These are phyloP conservation scores for Delphinapterus leucas DNA, from an alignment of 2,113 vertebrate species.

Conservation along the genomic window DNA sequence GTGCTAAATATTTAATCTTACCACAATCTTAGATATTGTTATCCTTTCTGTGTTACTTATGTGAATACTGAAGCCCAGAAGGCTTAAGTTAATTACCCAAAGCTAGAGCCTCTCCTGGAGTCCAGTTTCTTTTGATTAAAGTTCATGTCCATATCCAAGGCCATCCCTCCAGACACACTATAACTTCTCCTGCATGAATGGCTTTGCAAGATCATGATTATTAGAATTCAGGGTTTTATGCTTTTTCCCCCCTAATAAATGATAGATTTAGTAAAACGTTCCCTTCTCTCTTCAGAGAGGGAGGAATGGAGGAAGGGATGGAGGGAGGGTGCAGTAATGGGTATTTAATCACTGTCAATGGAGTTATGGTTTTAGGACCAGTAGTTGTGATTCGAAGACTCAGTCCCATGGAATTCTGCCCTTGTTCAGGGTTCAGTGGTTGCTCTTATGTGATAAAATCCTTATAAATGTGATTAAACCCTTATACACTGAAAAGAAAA, in stretches of 20 bases:
- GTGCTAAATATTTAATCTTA: neutral
- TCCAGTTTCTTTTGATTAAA: neutral
- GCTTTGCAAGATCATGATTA: neutral
- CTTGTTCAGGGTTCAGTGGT: neutral
- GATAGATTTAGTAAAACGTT: neutral
- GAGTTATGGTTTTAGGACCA: neutral
- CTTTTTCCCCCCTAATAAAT: neutral
- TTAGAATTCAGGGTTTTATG: neutral
- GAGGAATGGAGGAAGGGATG: neutral
- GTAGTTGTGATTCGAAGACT: neutral
- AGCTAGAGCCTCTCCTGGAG: neutral
- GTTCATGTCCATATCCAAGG: too few species aligned
- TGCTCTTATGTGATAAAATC: neutral
- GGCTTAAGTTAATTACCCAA: neutral
- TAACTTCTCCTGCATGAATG: neutral
- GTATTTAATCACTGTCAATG: neutral
- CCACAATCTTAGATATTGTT: neutral
- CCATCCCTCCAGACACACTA: neutral
- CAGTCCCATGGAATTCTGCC: neutral
- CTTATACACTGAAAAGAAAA: neutral
- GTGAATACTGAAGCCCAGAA: neutral
- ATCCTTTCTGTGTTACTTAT: neutral
- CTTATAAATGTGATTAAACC: neutral
- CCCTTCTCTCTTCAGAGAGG: neutral
- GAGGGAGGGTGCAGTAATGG: too few species aligned